Percentiles rank a stretch among this genome's conserved stretches.
Evolutionary conservation across 2,888 invertebrate species (phyloP).

Genomic region (Gortyna flavago): DNA sequence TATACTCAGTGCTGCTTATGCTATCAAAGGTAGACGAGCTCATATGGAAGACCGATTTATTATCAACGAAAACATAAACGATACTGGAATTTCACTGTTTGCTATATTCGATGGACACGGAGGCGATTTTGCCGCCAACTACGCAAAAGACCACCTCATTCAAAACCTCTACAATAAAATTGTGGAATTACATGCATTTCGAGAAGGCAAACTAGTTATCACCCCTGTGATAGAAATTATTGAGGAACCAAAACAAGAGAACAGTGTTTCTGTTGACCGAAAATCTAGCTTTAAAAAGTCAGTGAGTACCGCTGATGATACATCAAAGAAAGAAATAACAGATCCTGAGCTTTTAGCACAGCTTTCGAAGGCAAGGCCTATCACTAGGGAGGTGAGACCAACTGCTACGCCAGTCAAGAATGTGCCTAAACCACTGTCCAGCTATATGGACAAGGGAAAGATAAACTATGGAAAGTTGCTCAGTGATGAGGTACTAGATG

Average conservation of each 20-base stretch:
- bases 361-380: conserved; percentile 90
- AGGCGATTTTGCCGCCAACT: conserved; percentile 98
- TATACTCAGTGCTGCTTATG: conserved; percentile 95
- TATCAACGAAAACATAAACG: conserved; percentile 95
- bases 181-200: conserved; percentile 92
- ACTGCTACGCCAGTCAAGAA: conserved; percentile 84
- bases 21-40: conserved; percentile 96
- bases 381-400: conserved; percentile 91
- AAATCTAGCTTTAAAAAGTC: conserved; percentile 93
- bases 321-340: conserved; percentile 91
- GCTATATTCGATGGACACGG: conserved; percentile 99
- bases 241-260: conserved; percentile 82
- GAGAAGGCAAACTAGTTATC: conserved; percentile 89
- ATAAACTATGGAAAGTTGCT: conserved; percentile 95
- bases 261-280: conserved; percentile 83
- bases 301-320: conserved; percentile 91
- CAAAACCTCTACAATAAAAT: conserved; percentile 94
- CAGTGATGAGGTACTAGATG: conserved; percentile 96
- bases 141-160: conserved; percentile 96
- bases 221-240: conserved; percentile 78
- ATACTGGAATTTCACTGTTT: conserved; percentile 96
- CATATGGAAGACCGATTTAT: conserved; percentile 99
- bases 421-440: conserved; percentile 88
- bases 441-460: conserved; percentile 93
- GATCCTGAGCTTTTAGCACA: conserved; percentile 92